Evolutionary conservation across 2,113 vertebrate species (phyloP).

Genomic region (Centropristis striata): DNA sequence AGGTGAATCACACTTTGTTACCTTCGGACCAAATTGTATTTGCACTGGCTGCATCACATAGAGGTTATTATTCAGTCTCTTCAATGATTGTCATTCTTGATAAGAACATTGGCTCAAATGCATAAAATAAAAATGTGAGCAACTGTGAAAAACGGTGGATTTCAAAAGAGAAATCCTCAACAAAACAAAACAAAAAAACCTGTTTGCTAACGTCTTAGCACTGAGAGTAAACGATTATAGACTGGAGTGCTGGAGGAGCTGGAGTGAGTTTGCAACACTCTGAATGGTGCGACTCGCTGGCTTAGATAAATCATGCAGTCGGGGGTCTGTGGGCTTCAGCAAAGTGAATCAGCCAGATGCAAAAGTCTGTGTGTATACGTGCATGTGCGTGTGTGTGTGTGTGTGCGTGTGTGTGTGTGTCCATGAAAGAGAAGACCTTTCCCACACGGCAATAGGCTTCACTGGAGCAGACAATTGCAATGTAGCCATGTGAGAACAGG

Average conservation of each 20-base stretch:
- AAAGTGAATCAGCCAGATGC: constrained; percentile 84
- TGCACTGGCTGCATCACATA: background rate
- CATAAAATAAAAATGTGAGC: background rate
- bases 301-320: constrained; percentile 84
- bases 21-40: background rate
- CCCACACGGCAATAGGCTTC: constrained; percentile 85
- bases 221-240: constrained; percentile 56
- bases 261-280: constrained; percentile 67
- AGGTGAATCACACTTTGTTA: background rate
- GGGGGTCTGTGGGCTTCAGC: constrained; percentile 79
- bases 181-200: background rate
- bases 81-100: background rate
- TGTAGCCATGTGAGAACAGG: constrained; percentile 88
- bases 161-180: background rate
- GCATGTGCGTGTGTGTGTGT: constrained; percentile 56
- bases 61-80: background rate
- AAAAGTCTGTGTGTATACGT: constrained; percentile 67
- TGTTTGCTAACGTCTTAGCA: constrained; percentile 32
- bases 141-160: background rate
- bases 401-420: constrained; percentile 76
- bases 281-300: constrained; percentile 70
- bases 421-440: constrained; percentile 86
- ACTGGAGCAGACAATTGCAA: constrained; percentile 89
- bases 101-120: background rate
- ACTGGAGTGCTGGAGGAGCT: constrained; percentile 53